Evolutionary conservation across 1,140 invertebrate genomes (phyloP).

Genomic region (Drosophila seguyi): DNA sequence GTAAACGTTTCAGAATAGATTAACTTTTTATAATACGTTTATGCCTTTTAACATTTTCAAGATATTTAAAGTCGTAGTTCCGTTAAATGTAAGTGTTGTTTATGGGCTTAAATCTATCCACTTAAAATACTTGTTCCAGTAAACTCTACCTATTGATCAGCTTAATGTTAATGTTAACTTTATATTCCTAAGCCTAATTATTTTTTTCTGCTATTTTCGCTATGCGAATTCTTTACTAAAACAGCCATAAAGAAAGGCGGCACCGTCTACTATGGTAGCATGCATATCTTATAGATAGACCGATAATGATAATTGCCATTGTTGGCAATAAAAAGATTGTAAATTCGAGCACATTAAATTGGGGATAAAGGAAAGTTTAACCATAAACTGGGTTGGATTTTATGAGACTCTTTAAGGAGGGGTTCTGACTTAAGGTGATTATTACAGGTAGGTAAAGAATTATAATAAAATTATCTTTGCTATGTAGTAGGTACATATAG

Average conservation of each 20-base stretch:
- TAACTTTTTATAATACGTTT: no score
- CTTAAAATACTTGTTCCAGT: no score
- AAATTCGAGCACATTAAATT: slow-evolving; percentile 1
- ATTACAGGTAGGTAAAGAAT: no score
- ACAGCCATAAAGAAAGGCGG: no score
- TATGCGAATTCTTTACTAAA: not conserved
- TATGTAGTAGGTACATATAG: no score
- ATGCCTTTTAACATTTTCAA: no score
- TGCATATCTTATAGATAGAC: not conserved
- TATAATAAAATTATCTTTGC: no score
- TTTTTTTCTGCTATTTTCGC: not conserved
- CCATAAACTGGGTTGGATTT: not conserved
- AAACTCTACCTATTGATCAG: no score
- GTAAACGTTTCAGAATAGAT: not conserved
- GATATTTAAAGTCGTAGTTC: no score
- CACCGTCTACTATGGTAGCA: not conserved
- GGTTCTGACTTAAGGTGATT: not conserved
- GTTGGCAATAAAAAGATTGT: slow-evolving; percentile 6
- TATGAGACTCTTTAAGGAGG: not conserved
- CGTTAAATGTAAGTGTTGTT: no score
- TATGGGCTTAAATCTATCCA: not conserved
- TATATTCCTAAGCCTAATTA: no score
- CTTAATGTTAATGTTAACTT: no score
- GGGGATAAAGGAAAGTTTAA: not conserved
- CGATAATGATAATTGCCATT: slow-evolving; percentile 1